Evolutionary conservation across 1,140 invertebrate species (phyloP).

Genomic region (Tenebrio molitor): DNA sequence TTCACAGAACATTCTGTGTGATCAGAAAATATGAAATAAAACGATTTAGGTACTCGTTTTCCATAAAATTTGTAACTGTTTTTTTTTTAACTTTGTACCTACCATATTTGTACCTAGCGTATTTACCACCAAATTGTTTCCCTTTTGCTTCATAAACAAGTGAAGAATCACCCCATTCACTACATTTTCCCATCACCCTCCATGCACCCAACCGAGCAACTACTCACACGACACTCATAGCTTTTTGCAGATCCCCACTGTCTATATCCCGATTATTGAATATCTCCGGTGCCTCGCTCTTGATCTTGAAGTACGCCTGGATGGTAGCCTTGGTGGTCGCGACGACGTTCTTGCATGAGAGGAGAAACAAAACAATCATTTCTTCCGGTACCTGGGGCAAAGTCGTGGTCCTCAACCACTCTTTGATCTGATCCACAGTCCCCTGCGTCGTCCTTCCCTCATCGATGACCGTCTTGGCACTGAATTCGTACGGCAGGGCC

Average conservation of each 20-base stretch:
- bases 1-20: no score
- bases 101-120: no score
- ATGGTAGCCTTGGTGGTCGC: conserved; percentile 73
- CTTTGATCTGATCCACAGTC: conserved; percentile 54
- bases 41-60: no score
- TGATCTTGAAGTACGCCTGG: conserved; percentile 71
- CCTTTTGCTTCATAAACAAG: no score
- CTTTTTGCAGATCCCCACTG: conserved; percentile 45
- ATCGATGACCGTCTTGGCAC: conserved; percentile 42
- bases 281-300: conserved; percentile 72
- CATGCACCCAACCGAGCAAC: no score
- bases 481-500: neutral
- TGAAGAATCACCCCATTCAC: no score
- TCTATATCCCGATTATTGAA: conserved; percentile 69
- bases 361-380: conserved; percentile 71
- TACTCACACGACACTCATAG: conserved; percentile 56
- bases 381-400: conserved; percentile 58
- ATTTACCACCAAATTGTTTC: no score
- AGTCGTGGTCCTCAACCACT: conserved; percentile 54
- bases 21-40: no score
- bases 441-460: conserved; percentile 50
- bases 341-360: conserved; percentile 72
- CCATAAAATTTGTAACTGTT: no score
- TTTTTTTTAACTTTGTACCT: no score
- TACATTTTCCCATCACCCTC: no score